Evolutionary conservation across 2,797 vertebrate species (phyloP).

Genomic region (Sebastes oblongus): DNA sequence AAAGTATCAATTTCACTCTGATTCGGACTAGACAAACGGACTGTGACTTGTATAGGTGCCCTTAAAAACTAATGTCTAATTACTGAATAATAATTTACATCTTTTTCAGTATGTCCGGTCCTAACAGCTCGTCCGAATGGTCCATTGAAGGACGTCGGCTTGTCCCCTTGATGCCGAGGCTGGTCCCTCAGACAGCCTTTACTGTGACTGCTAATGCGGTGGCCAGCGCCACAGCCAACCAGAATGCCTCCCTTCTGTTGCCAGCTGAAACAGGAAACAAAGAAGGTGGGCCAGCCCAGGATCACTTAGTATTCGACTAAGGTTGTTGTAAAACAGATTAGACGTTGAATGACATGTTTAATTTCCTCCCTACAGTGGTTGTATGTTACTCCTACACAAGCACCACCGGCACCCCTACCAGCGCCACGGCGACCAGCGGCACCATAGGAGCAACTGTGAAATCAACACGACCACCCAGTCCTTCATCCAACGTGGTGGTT

Average conservation of each 20-base stretch:
- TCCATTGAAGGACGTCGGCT: constrained; percentile 96
- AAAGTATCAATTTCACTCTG: too few species aligned
- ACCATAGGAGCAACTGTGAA: constrained; percentile 88
- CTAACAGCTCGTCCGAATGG: constrained; percentile 98
- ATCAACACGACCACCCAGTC: constrained; percentile 93
- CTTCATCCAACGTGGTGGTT: constrained; percentile 95
- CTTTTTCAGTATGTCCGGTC: constrained; percentile 93
- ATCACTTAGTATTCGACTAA: fast-evolving
- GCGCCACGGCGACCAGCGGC: constrained; percentile 87
- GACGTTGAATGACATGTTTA: constrained; percentile 3
- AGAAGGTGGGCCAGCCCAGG: constrained; percentile 85
- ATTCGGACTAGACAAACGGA: too few species aligned
- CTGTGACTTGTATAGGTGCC: too few species aligned
- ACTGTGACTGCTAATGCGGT: constrained; percentile 95
- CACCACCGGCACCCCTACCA: constrained; percentile 93
- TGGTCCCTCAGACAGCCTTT: constrained; percentile 98
- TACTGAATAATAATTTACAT: neutral
- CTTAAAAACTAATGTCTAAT: neutral
- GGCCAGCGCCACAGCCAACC: constrained; percentile 92
- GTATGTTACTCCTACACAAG: constrained; percentile 98
- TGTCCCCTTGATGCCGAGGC: constrained; percentile 95
- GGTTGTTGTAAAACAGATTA: fast-evolving
- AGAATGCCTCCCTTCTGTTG: constrained; percentile 91
- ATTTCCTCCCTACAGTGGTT: constrained; percentile 85
- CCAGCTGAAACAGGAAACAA: constrained; percentile 97